Percentiles rank a stretch among this genome's conserved stretches.
Conservation (phyloP, 30 jellyfish, hydroid and myxozoan genomes). For the Chrysaora quinquecirrha region DNA sequence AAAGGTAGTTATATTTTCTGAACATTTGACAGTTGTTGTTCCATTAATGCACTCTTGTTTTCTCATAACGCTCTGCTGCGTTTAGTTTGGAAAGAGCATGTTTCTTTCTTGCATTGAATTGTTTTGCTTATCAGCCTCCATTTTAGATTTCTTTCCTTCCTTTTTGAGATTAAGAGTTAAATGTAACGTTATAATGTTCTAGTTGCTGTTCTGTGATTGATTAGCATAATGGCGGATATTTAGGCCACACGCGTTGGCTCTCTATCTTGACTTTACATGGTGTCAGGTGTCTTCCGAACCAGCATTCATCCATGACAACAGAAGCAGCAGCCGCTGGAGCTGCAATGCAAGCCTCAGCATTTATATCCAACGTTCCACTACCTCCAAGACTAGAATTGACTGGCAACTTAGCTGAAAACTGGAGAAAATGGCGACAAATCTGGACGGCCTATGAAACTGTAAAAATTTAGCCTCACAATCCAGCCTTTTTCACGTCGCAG, state of each 20-base stretch:
- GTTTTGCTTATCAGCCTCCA: no score
- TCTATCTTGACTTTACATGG: not conserved
- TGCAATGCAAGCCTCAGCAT: conserved; percentile 5
- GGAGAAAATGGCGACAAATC: conserved; percentile 26
- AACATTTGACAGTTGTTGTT: no score
- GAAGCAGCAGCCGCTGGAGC: conserved; percentile 4
- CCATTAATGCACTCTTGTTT: no score
- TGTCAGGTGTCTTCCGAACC: conserved; percentile 6
- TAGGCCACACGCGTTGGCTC: conserved; percentile 5
- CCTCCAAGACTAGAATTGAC: conserved; percentile 14
- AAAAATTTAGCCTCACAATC: conserved; percentile 15
- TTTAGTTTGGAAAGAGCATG: no score
- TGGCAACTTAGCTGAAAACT: conserved; percentile 7
- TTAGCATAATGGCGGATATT: not conserved
- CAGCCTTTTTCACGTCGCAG: conserved; percentile 11
- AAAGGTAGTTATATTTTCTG: no score
- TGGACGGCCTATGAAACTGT: conserved; percentile 15
- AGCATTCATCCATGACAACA: conserved; percentile 1
- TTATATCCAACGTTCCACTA: conserved; percentile 9
- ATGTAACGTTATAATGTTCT: not conserved
- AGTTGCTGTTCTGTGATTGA: not conserved
- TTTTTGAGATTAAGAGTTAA: no score
- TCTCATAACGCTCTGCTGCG: no score
- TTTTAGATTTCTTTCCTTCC: no score
- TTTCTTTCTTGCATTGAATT: no score